These are phyloP conservation scores for Planiliza haematocheilus DNA, from an alignment of 2,113 vertebrate species.

Conservation along the genomic window DNA sequence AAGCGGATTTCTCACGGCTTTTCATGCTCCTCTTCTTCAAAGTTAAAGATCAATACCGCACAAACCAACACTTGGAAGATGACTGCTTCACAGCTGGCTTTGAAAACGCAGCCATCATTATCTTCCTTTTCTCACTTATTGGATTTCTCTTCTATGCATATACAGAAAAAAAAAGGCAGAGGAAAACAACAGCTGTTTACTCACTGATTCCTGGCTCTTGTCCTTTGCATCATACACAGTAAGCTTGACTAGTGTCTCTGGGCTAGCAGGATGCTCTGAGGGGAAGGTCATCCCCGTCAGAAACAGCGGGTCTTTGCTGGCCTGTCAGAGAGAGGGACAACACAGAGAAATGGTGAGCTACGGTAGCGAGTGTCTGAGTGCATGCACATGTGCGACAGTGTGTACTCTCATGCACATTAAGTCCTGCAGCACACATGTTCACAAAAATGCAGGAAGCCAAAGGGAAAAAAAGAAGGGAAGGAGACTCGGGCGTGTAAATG, in stretches of 20 bases:
- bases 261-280: slow-evolving; percentile 90
- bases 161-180: background rate
- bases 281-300: slow-evolving; percentile 95
- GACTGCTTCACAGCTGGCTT: slow-evolving; percentile 26
- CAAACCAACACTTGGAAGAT: slow-evolving; percentile 24
- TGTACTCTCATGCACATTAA: slow-evolving; percentile 12
- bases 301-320: slow-evolving; percentile 96
- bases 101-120: slow-evolving; percentile 40
- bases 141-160: slow-evolving; percentile 37
- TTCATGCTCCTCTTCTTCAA: slow-evolving; percentile 45
- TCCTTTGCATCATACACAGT: slow-evolving; percentile 97
- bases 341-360: slow-evolving; percentile 43
- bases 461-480: slow-evolving; percentile 2
- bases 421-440: slow-evolving; percentile 37
- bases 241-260: slow-evolving; percentile 94
- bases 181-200: slow-evolving; percentile 68
- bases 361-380: background rate
- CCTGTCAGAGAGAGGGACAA: slow-evolving; percentile 85
- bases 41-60: slow-evolving; percentile 36
- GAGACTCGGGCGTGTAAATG: slow-evolving; percentile 49
- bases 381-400: background rate
- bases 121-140: background rate
- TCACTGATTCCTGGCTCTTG: slow-evolving; percentile 92
- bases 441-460: slow-evolving; percentile 36
- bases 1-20: slow-evolving; percentile 31